Percentiles rank a stretch among this genome's conserved stretches.
phyloP scores from a whole-genome alignment of 2,888 invertebrate species.

The Sericinus montela region DNA sequence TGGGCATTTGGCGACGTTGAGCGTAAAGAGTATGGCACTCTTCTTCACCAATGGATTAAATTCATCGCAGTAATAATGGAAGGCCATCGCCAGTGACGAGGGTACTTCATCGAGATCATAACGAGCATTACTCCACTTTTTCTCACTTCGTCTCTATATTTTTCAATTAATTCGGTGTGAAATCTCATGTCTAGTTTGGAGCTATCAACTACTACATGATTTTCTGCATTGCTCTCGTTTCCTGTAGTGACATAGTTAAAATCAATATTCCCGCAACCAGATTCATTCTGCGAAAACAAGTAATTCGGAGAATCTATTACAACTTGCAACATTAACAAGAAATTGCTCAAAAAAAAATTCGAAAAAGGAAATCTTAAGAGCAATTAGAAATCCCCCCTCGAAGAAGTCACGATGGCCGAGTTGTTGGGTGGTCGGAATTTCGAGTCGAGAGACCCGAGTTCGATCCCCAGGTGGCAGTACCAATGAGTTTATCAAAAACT shows the following conservation, averaged over 20 bases:
- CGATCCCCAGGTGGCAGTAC: no score
- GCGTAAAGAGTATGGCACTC: slow-evolving; percentile 67
- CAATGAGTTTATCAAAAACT: no score
- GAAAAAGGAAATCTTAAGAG: no score
- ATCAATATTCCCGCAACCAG: no score
- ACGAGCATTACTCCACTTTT: slow-evolving; percentile 62
- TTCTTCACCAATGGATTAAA: slow-evolving; percentile 62
- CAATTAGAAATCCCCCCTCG: no score
- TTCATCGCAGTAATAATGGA: slow-evolving; percentile 74
- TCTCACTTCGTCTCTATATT: slow-evolving; percentile 45
- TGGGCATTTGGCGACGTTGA: slow-evolving; percentile 56
- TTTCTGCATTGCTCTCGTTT: slow-evolving; percentile 41
- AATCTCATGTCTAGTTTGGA: slow-evolving; percentile 42
- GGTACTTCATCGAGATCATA: slow-evolving; percentile 56
- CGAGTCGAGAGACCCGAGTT: no score
- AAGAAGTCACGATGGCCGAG: no score
- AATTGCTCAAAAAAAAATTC: no score
- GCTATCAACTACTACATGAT: slow-evolving; percentile 47
- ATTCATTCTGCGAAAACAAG: no score
- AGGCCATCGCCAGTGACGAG: slow-evolving; percentile 64
- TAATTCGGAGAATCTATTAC: no score
- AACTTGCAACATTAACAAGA: no score
- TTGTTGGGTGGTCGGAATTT: no score
- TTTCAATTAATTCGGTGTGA: slow-evolving; percentile 51
- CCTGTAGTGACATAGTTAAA: slow-evolving; percentile 37